Percentiles rank a stretch among this genome's conserved stretches.
Evolutionary conservation across 2,113 vertebrate species (phyloP).

Genomic region (Oryzias melastigma): DNA sequence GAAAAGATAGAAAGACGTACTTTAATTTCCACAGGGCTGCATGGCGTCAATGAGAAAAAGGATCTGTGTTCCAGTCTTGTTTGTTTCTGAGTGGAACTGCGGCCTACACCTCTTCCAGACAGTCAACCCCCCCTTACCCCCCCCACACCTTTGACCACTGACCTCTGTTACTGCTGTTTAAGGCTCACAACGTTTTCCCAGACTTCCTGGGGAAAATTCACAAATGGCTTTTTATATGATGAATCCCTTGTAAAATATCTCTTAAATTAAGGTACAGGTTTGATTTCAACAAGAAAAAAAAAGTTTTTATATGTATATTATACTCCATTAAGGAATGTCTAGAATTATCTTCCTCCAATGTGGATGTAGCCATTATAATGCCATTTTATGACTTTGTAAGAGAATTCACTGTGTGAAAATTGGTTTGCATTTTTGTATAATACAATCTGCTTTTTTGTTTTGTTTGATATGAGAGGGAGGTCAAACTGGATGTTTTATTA

Average conservation of each 20-base stretch:
- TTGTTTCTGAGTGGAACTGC: conserved; percentile 68
- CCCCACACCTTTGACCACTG: conserved; percentile 67
- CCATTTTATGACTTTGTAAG: conserved; percentile 88
- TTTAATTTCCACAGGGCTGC: too few relatives aligned
- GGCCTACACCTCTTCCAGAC: conserved; percentile 55
- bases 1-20: too few relatives aligned
- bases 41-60: conserved; percentile 1
- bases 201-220: conserved; percentile 75
- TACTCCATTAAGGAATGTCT: conserved; percentile 89
- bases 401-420: conserved; percentile 90
- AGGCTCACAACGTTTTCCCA: conserved; percentile 77
- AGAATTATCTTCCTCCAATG: conserved; percentile 87
- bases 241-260: conserved; percentile 82
- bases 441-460: conserved; percentile 83
- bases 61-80: conserved; percentile 49
- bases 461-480: conserved; percentile 76
- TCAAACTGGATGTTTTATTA: conserved; percentile 81
- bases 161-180: conserved; percentile 80
- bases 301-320: conserved; percentile 85
- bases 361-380: conserved; percentile 86
- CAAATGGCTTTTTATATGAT: conserved; percentile 80
- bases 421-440: conserved; percentile 89
- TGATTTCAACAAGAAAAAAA: conserved; percentile 82
- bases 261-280: conserved; percentile 87
- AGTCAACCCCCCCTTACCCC: conserved; percentile 51